Percentiles rank a stretch among this genome's conserved stretches.
phyloP scores from a whole-genome alignment of 2,113 vertebrate genomes.

The Chloroceryle aenea region DNA sequence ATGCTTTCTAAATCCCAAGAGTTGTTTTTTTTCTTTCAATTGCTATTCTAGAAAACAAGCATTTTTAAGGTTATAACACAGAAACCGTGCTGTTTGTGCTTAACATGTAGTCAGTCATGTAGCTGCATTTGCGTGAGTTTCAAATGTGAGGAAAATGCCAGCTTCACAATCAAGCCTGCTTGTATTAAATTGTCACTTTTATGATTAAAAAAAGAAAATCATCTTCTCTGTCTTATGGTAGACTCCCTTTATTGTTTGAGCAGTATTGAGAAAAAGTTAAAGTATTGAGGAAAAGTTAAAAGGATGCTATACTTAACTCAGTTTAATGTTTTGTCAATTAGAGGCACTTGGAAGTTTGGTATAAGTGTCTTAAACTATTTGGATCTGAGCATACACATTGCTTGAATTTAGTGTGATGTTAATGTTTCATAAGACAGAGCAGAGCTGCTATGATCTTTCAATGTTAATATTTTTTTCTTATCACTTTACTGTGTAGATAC shows the following conservation, averaged over 20 bases:
- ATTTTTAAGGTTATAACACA: not conserved
- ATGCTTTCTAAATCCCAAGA: not conserved
- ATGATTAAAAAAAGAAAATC: not conserved
- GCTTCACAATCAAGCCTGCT: not conserved
- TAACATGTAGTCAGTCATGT: not conserved
- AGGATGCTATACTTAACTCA: constrained; percentile 2
- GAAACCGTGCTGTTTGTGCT: not conserved
- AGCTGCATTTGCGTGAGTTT: not conserved
- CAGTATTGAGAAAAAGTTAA: not conserved
- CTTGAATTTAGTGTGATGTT: constrained; percentile 74
- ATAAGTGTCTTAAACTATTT: constrained; percentile 24
- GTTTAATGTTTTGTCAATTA: not conserved
- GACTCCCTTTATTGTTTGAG: constrained; percentile 5
- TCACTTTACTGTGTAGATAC: constrained; percentile 87
- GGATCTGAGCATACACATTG: constrained; percentile 45
- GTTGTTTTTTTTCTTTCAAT: not conserved
- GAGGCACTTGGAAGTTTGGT: not conserved
- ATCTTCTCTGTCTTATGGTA: not conserved
- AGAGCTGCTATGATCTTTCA: constrained; percentile 78
- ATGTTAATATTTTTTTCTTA: constrained; percentile 86
- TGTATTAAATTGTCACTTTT: not conserved
- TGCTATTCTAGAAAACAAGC: not conserved
- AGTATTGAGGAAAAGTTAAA: not conserved
- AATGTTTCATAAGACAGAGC: constrained; percentile 80
- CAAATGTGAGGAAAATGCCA: not conserved